phyloP scores from a whole-genome alignment of 2,888 invertebrate genomes.

The Andricus curvator region DNA sequence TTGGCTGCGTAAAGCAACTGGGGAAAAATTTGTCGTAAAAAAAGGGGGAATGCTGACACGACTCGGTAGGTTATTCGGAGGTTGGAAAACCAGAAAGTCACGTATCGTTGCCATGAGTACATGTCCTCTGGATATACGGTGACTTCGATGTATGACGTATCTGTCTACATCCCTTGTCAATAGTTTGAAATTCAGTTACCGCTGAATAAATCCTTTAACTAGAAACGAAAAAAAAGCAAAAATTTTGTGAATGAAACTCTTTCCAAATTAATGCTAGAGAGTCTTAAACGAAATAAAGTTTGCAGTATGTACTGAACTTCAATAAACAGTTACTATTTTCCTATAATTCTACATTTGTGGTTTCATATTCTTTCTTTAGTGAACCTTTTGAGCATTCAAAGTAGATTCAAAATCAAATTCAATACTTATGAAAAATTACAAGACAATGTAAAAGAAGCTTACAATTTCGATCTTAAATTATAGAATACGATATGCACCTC shows the following conservation, averaged over 20 bases:
- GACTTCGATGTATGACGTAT: constrained; percentile 42
- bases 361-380: too few species aligned
- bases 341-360: too few species aligned
- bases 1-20: neutral
- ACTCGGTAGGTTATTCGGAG: constrained; percentile 46
- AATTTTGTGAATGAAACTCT: neutral
- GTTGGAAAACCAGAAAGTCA: constrained; percentile 55
- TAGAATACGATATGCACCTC: too few species aligned
- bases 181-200: constrained; percentile 48
- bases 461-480: too few species aligned
- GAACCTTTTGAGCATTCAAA: too few species aligned
- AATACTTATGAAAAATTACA: too few species aligned
- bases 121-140: constrained; percentile 53
- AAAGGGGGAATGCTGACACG: constrained; percentile 51
- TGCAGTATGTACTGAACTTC: neutral
- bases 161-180: constrained; percentile 19
- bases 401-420: too few species aligned
- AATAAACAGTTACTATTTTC: neutral
- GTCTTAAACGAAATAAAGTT: neutral
- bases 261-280: neutral
- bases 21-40: constrained; percentile 34
- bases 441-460: too few species aligned
- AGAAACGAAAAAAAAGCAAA: neutral
- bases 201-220: neutral
- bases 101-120: constrained; percentile 52